Evolutionary conservation across 2,113 vertebrate genomes (phyloP), one percentile per base, ranked within the genome.

Genomic region (Brienomyrus longianalis): DNA sequence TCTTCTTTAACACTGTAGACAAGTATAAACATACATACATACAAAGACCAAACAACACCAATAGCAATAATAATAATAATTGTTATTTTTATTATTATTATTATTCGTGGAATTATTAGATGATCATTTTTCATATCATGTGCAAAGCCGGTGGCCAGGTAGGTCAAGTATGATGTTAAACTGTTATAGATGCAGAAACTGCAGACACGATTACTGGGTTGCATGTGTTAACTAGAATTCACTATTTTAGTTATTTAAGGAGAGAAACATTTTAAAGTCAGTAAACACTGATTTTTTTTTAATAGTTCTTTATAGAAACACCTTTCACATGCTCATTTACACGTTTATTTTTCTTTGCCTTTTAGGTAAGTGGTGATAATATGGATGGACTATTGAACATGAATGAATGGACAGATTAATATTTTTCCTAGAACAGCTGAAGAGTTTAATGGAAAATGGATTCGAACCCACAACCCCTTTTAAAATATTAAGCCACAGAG

Each of bases 51-150:
- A 39, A 19, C 83, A 85, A n/a, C 10, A 3, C 4, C 83, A 48
- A 10, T 0, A 62, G 23, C 23, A 62, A 62, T n/a, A n/a, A 23
- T 45, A 45, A 52, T 52, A 52, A 52, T 52, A 1, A 52, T 48
- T 3, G 3, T 51, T 5, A 3, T 52, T 83, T 8, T 13, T 90
- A 51, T 74, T 47, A 92, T 90, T 93, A 87, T 66, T 47, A 2
- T 88, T 89, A 92, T 93, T 93, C 85, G 83, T 88, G 89, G 90
- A 90, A 66, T 31, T 11, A 83, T 90, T 62, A 92, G 88, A 85
- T 80, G 74, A 35, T 90, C 2, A 80, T 88, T 91, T 90, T 90
- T 90, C 62, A 93, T 94, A 93, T 95, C 94, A 94, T 94, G 94
- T 95, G 94, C 93, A 91, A 92, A 90, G 90, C 43, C 92, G 39